Evolutionary conservation across 30 jellyfish, hydroid and myxozoan genomes (phyloP).

Genomic region (Turritopsis dohrnii): DNA sequence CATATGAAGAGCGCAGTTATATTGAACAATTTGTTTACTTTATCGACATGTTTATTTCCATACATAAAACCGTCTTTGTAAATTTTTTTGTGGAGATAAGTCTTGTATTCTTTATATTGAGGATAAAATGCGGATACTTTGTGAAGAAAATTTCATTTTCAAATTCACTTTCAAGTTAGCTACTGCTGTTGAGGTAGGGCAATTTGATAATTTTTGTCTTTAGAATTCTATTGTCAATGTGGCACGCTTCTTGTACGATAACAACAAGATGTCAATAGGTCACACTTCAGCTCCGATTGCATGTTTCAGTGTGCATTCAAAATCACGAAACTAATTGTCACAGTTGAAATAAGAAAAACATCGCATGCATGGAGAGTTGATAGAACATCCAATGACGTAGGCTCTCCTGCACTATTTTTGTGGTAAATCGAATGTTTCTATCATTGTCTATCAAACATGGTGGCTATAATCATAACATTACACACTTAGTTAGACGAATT

Average conservation of each 20-base stretch:
- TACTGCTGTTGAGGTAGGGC: neutral
- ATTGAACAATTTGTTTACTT: neutral
- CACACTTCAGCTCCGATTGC: too few relatives aligned
- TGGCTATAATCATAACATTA: too few relatives aligned
- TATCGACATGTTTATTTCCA: neutral
- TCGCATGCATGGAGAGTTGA: neutral
- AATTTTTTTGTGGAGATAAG: neutral
- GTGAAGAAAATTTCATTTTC: neutral
- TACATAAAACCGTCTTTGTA: neutral
- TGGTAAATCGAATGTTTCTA: neutral
- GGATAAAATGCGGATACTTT: neutral
- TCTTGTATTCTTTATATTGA: neutral
- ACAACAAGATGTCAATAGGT: neutral
- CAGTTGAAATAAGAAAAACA: neutral
- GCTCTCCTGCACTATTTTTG: neutral
- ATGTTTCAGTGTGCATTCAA: too few relatives aligned
- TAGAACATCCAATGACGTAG: neutral
- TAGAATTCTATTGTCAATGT: neutral
- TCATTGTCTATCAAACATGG: too few relatives aligned
- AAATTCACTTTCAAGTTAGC: neutral
- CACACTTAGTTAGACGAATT: too few relatives aligned
- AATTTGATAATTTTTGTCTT: neutral
- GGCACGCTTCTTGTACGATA: neutral
- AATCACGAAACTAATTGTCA: neutral
- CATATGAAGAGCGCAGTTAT: neutral